These are phyloP conservation scores for Rutilus rutilus DNA, from an alignment of 2,113 vertebrate species.

Conservation along the genomic window DNA sequence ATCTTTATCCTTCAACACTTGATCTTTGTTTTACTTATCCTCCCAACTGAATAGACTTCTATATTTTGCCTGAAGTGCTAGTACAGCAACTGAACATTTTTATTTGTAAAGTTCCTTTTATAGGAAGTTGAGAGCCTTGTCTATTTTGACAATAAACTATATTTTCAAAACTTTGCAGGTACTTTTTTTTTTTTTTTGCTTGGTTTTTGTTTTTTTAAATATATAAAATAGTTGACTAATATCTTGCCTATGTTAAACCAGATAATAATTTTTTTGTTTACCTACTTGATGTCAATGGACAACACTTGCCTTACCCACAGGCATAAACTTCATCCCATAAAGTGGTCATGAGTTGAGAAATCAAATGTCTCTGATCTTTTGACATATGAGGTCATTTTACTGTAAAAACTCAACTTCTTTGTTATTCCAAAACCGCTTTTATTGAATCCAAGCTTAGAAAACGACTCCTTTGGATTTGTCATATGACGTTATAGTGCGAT, in stretches of 20 bases:
- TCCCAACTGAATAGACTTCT: constrained; percentile 10
- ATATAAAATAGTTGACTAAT: not conserved
- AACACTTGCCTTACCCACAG: too few relatives aligned
- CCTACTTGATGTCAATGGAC: too few relatives aligned
- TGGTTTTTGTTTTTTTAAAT: not conserved
- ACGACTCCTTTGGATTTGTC: too few relatives aligned
- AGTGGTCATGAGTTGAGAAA: too few relatives aligned
- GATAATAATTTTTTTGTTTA: too few relatives aligned
- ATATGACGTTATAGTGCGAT: too few relatives aligned
- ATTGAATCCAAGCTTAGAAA: too few relatives aligned
- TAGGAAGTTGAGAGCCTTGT: constrained; percentile 70
- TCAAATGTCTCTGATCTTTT: too few relatives aligned
- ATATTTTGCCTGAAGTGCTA: constrained; percentile 46
- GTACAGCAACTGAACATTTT: constrained; percentile 38
- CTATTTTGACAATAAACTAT: constrained; percentile 74
- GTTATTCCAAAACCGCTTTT: too few relatives aligned
- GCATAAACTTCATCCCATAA: too few relatives aligned
- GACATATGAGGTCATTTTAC: too few relatives aligned
- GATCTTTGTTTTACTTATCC: not conserved
- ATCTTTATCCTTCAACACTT: constrained; percentile 12
- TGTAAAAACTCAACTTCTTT: too few relatives aligned
- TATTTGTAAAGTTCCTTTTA: constrained; percentile 65
- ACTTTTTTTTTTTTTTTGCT: not conserved
- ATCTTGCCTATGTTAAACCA: not conserved
- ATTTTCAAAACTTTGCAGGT: constrained; percentile 44